Percentiles rank a stretch among this genome's conserved stretches.
Conservation (phyloP, 2,113 vertebrate genomes). For the Phasianus colchicus region DNA sequence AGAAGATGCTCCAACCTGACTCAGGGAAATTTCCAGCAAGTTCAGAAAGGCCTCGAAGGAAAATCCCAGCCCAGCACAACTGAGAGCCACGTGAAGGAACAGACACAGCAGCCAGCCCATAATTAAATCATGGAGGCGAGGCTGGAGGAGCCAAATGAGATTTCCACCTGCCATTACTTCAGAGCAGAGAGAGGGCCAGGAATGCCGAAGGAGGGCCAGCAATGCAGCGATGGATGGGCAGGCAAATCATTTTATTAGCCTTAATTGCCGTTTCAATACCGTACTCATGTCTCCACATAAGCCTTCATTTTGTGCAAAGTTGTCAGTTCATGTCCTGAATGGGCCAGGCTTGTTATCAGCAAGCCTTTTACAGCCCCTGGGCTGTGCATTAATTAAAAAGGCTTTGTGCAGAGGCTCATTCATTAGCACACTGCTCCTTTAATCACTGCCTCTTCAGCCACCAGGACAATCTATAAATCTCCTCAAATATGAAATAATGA, state of each 20-base stretch:
- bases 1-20: not conserved
- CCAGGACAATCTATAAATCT: conserved; percentile 86
- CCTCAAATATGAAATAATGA: conserved; percentile 86
- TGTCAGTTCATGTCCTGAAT: conserved; percentile 75
- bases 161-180: conserved; percentile 31
- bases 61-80: not conserved
- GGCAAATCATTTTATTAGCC: conserved; percentile 31
- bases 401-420: conserved; percentile 77
- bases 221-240: not conserved
- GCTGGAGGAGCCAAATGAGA: conserved; percentile 32
- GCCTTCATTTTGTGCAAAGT: conserved; percentile 66
- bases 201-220: not conserved
- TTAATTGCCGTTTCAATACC: conserved; percentile 72
- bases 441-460: conserved; percentile 84
- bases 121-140: conserved; percentile 6
- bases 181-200: not conserved
- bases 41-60: not conserved
- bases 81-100: not conserved
- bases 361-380: conserved; percentile 75
- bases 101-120: not conserved
- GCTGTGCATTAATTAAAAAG: conserved; percentile 79
- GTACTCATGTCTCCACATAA: conserved; percentile 39
- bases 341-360: conserved; percentile 77
- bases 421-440: conserved; percentile 79
- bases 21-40: not conserved